Evolutionary conservation across 2,113 vertebrate species (phyloP), one percentile per base, ranked within the genome.

Genomic region (Calidris pygmaea): DNA sequence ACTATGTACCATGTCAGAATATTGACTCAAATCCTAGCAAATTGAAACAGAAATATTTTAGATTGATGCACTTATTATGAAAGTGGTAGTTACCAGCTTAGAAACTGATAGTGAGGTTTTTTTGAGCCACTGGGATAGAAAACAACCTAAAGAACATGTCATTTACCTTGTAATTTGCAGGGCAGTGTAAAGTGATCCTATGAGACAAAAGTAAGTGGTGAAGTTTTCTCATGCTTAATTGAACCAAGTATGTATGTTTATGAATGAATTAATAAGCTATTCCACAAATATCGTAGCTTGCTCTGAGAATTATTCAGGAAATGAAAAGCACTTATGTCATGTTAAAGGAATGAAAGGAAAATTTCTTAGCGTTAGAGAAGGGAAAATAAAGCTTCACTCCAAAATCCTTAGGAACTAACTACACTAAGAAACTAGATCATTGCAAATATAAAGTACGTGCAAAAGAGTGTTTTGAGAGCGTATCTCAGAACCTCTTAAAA

Each of bases 291-390:
- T 27, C 19, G 14, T 7, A 2, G 50, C 62, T 92, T 92, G 91
- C 83, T 85, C n/a, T 58, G 32, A 92, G 88, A 95, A 85, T 85
- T 55, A 68, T 73, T 95, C 96, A 96, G 96, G 95, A 97, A 97
- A 96, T 91, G 80, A 93, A 93, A 95, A 91, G 10, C 94, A 93
- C 91, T 96, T 95, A 93, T 0, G 41, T 96, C 96, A 96, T 82
- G 96, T 41, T 58, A 50, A 89, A 92, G 94, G 96, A 96, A 97
- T 96, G 96, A 92, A 89, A 95, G 92, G 92, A 92, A 92, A 92
- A 87, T 70, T 79, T 94, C 53, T 65, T 60, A 73, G 41, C 37
- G 18, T 78, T 79, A 79, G 73, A 71, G 79, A 87, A 87, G 48
- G 66, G 58, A 87, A 96, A 96, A 90, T 77, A 88, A 76, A 87